Conservation (phyloP, 2,113 vertebrate genomes). For the Trogon melanurus region DNA sequence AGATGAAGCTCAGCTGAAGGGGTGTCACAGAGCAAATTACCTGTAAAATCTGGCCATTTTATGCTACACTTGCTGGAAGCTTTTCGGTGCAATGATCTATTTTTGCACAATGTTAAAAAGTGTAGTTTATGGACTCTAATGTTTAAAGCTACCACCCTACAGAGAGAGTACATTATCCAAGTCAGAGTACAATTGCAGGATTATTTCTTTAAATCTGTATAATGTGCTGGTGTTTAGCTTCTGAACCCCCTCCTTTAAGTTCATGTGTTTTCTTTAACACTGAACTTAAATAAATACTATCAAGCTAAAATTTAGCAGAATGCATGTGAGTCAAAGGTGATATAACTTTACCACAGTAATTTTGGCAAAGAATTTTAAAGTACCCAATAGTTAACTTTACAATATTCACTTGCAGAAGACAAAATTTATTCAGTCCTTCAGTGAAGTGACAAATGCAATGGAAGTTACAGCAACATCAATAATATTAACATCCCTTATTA, state of each 20-base stretch:
- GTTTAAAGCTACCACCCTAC: neutral
- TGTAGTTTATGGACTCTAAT: neutral
- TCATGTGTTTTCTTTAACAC: neutral
- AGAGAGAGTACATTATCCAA: neutral
- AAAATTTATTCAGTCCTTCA: neutral
- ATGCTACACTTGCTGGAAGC: neutral
- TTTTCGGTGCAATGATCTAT: neutral
- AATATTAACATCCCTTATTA: neutral
- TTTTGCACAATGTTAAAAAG: neutral
- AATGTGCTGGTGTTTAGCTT: neutral
- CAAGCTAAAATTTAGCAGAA: neutral
- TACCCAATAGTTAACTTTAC: neutral
- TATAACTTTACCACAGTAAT: neutral
- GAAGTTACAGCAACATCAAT: neutral
- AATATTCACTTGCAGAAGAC: neutral
- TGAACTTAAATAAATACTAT: neutral
- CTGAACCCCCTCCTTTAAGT: neutral
- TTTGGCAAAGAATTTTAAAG: neutral
- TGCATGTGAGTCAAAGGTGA: neutral
- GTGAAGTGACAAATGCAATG: neutral
- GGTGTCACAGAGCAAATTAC: neutral
- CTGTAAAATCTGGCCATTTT: neutral
- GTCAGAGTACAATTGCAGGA: neutral
- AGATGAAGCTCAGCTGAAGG: neutral
- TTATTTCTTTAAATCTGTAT: neutral